These are phyloP conservation scores for Hiodon alosoides DNA, from an alignment of 2,113 vertebrate genomes.

Conservation along the genomic window DNA sequence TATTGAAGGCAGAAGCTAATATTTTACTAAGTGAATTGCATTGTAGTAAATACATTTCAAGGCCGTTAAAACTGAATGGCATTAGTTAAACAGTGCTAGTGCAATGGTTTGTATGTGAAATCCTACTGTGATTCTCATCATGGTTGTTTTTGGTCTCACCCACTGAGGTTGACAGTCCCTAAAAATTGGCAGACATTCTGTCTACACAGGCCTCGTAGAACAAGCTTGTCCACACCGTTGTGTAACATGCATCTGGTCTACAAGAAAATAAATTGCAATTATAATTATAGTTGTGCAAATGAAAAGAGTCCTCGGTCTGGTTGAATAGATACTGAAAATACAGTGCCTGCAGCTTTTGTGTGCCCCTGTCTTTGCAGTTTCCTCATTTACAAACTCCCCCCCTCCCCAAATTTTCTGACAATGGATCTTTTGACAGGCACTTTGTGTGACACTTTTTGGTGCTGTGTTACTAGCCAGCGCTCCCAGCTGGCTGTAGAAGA, in stretches of 20 bases:
- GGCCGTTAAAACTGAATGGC: no score
- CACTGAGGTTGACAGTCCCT: conserved; percentile 4
- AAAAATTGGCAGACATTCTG: conserved; percentile 3
- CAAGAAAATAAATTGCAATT: conserved; percentile 16
- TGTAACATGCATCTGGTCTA: conserved; percentile 19
- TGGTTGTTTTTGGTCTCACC: conserved; percentile 15
- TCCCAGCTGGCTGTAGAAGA: conserved; percentile 12
- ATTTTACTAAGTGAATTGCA: no score
- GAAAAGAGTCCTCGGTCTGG: conserved; percentile 11
- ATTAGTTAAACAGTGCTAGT: background rate
- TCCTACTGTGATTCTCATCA: background rate
- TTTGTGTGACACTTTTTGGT: background rate
- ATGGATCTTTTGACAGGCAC: conserved; percentile 21
- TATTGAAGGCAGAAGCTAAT: no score
- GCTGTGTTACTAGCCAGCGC: conserved; percentile 3
- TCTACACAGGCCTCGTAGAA: background rate
- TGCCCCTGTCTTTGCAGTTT: conserved; percentile 3
- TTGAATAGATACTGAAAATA: conserved; percentile 21
- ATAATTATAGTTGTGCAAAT: conserved; percentile 12
- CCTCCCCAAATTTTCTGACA: conserved; percentile 15
- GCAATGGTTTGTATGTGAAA: background rate
- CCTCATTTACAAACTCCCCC: conserved; percentile 12
- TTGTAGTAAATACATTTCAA: no score
- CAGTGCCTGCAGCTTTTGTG: conserved; percentile 1
- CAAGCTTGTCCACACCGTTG: conserved; percentile 6